Evolutionary conservation across 2,797 vertebrate genomes (phyloP), one percentile per base, ranked within the genome.

Genomic region (Sebastes baramenuke): DNA sequence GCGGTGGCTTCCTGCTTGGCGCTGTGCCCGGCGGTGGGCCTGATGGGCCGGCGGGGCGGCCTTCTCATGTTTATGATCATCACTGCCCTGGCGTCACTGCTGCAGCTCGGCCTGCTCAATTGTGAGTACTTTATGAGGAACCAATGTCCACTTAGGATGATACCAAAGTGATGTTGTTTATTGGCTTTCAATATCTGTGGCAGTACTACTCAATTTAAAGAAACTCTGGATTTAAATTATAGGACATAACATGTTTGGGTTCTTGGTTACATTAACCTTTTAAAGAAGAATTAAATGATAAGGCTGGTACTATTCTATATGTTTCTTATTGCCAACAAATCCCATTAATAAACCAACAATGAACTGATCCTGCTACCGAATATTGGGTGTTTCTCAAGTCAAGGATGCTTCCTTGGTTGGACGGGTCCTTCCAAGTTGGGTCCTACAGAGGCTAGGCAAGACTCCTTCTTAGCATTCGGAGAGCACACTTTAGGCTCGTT

Each of bases 61-160:
- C 96, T 99, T 70, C 95, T 99, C 73, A 96, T 98, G 89, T 99
- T 99, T 91, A 99, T 99, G 98, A 99, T 99, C 84, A 95, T 99
- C 75, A 99, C 98, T 0, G 98, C 98, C 11, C 93, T 99, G 86
- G 98, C 98, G 1, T 99, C 98, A 0, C 96, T 99, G 81, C 96
- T 99, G 84, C 97, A 99, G 91, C 96, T 99, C 4, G 98, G 98
- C 80, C 96, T 99, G 87, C 97, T 98, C 65, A 99, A 98, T 92
- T 90, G 98, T 99, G 93, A 99, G 98, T 96, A 18, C 54, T 70
- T 49, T 5, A 32, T 49, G 54, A 65, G 20, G 9, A 49, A 36
- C n/a, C 32, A 10, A n/a, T 12, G 3, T 13, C 38, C 11, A 14
- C 22, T 49, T 12, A 9, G 8, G n/a, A 42, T 14, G 65, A 55